A percentile compares a stretch with the other conserved stretches of the same genome.
phyloP scores from a whole-genome alignment of 2,113 vertebrate species.

The Myanophis thanlyinensis region DNA sequence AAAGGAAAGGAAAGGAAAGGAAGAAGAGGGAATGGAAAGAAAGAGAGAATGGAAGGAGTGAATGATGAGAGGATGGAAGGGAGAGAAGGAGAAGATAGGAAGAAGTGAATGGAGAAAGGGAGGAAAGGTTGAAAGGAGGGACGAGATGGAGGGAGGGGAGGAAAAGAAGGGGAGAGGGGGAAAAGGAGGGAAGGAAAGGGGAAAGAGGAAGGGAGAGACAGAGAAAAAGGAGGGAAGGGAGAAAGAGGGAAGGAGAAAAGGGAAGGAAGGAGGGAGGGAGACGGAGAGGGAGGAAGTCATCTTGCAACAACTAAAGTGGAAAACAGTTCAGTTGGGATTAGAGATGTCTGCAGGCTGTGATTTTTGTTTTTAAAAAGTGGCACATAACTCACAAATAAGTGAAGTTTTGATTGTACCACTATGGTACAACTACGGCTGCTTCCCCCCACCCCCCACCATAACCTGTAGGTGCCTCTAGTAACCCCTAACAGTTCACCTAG shows the following conservation, averaged over 20 bases:
- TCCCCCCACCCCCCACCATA: too few species aligned
- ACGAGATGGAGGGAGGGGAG: not conserved
- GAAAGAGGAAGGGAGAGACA: not conserved
- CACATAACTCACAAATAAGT: not conserved
- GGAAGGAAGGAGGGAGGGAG: not conserved
- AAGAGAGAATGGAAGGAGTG: too few species aligned
- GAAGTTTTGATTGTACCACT: not conserved
- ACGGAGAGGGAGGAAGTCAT: not conserved
- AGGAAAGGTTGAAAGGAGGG: not conserved
- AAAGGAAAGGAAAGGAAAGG: not conserved
- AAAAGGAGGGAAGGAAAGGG: not conserved
- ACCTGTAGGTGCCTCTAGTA: not conserved
- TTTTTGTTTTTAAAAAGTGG: not conserved
- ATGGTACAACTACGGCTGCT: too few species aligned
- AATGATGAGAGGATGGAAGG: not conserved
- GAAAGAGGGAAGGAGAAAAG: not conserved
- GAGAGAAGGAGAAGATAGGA: not conserved
- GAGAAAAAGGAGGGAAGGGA: not conserved
- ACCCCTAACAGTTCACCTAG: not conserved
- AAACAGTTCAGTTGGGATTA: not conserved
- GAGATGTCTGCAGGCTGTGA: not conserved
- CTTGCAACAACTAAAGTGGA: not conserved
- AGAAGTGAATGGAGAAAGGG: too few species aligned
- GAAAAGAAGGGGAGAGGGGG: not conserved
- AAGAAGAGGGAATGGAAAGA: fast-evolving